Conservation (phyloP, 2,888 invertebrate species). For the Epistrophe eligans region DNA sequence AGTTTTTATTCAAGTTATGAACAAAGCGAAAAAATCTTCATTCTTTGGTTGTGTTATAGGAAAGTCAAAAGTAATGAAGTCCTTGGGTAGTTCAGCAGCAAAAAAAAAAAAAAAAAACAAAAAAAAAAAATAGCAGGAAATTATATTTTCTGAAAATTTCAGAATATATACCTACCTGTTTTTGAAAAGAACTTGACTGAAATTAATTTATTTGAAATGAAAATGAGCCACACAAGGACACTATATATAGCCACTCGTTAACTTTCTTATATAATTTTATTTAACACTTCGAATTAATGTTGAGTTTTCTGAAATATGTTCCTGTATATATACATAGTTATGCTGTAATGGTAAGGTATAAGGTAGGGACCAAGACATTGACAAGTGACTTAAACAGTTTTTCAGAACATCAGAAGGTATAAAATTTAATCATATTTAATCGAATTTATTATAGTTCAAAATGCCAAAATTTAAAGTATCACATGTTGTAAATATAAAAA, state of each 20-base stretch:
- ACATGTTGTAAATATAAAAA: no score
- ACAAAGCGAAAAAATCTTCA: constrained; percentile 15
- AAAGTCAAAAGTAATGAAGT: constrained; percentile 48
- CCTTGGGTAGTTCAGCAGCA: constrained; percentile 24
- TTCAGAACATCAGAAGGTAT: no score
- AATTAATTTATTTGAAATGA: neutral
- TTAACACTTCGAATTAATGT: neutral
- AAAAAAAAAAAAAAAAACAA: constrained; percentile 17
- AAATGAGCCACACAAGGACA: neutral
- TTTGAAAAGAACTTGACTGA: constrained; percentile 4
- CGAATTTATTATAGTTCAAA: no score
- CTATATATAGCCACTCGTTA: neutral
- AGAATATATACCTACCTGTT: neutral
- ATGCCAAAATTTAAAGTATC: no score
- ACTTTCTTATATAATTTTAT: neutral
- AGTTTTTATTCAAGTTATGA: constrained; percentile 42
- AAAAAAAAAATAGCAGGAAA: neutral
- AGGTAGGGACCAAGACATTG: no score
- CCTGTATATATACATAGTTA: no score
- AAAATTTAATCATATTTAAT: no score
- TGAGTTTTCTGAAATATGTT: neutral
- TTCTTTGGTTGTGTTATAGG: constrained; percentile 38
- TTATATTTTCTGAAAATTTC: neutral
- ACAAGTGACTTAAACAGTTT: no score
- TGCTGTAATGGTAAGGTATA: no score